Evolutionary conservation across 2,888 invertebrate species (phyloP).

Genomic region (Drosophila borborema): DNA sequence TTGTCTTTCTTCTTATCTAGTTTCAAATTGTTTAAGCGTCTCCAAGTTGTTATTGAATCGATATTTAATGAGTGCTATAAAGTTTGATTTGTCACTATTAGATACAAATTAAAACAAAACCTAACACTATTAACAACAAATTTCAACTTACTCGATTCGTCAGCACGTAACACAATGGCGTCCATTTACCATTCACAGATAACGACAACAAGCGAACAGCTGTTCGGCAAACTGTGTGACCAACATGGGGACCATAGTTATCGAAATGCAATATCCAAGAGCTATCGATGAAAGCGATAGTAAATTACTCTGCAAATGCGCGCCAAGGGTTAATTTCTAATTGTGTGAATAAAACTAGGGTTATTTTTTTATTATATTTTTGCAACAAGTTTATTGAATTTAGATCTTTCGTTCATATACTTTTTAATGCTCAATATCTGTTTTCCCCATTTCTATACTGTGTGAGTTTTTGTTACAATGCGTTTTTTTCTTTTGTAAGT

Average conservation of each 20-base stretch:
- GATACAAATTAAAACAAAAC: constrained; percentile 14
- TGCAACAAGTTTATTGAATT: constrained; percentile 84
- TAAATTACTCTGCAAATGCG: background rate
- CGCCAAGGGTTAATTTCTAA: background rate
- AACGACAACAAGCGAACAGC: constrained; percentile 38
- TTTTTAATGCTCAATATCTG: constrained; percentile 66
- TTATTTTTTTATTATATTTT: constrained; percentile 64
- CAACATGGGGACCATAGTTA: background rate
- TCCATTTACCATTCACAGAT: constrained; percentile 47
- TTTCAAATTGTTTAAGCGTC: background rate
- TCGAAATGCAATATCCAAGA: background rate
- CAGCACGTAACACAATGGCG: constrained; percentile 65
- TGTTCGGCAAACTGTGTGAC: constrained; percentile 34
- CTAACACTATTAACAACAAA: constrained; percentile 44
- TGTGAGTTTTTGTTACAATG: constrained; percentile 82
- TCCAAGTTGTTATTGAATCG: constrained; percentile 14
- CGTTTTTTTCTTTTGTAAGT: constrained; percentile 49
- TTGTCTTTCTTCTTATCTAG: constrained; percentile 2
- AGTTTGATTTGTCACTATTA: background rate
- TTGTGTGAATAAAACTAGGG: constrained; percentile 27
- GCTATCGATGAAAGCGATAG: constrained; percentile 17
- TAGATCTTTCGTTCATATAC: constrained; percentile 74
- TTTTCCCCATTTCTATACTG: constrained; percentile 61
- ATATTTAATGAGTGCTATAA: constrained; percentile 22
- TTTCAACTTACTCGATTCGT: constrained; percentile 59